A percentile compares a stretch with the other conserved stretches of the same genome.
These are phyloP conservation scores for Eulimnadia texana DNA, from an alignment of 1,140 invertebrate genomes.

Conservation along the genomic window DNA sequence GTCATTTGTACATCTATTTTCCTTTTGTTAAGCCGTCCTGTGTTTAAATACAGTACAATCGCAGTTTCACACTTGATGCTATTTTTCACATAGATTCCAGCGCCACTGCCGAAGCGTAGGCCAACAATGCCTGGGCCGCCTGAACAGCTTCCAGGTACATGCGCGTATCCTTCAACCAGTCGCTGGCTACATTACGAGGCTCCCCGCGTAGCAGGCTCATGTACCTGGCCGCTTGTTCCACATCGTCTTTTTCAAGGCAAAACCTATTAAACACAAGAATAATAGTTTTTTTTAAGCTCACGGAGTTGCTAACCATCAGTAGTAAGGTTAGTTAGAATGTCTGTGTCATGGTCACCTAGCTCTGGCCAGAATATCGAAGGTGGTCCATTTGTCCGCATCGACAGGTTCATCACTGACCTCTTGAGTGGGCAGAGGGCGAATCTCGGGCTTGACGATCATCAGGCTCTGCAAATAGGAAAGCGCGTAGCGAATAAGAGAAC, in stretches of 20 bases:
- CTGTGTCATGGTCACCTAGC: slow-evolving; percentile 44
- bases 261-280: slow-evolving; percentile 39
- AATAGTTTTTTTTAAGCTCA: no score
- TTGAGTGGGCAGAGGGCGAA: slow-evolving; percentile 48
- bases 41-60: no score
- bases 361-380: slow-evolving; percentile 72
- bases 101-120: slow-evolving; percentile 46
- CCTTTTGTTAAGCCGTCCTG: no score
- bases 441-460: slow-evolving; percentile 35
- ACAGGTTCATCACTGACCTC: slow-evolving; percentile 39
- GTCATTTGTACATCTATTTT: not conserved
- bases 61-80: no score
- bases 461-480: slow-evolving; percentile 71
- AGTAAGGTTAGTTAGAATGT: not conserved
- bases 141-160: slow-evolving; percentile 78
- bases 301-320: no score
- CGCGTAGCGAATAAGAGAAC: slow-evolving; percentile 62
- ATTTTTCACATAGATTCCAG: slow-evolving; percentile 14
- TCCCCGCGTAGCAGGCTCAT: slow-evolving; percentile 80
- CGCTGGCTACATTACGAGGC: slow-evolving; percentile 55
- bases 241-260: slow-evolving; percentile 69
- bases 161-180: slow-evolving; percentile 75
- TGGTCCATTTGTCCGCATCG: slow-evolving; percentile 54
- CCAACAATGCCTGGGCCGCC: slow-evolving; percentile 68
- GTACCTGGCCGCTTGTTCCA: slow-evolving; percentile 69